Base-by-base conservation (phyloP, 2,888 invertebrate species). In the Stenurella melanura region DNA sequence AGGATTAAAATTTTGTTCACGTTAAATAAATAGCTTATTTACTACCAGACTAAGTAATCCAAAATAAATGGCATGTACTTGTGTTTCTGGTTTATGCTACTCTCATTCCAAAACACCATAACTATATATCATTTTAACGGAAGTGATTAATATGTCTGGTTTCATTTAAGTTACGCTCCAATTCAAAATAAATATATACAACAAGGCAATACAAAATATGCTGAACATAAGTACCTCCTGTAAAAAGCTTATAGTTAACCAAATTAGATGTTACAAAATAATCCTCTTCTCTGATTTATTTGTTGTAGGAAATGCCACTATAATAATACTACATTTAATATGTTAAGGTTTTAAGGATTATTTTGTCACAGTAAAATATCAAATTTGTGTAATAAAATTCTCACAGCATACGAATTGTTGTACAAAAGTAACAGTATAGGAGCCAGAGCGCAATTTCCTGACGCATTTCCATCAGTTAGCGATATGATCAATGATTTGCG, bases 251-350 rank as follows among this genome's bases (percentile, higher is more conserved):
- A 63, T 63, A 72, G 26, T 10, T 26, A 71, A 71, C 12, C 17
- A 42, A 54, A 63, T 72, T 63, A 72, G 61, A n/a, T n/a, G 12
- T 70, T 60, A 58, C 70, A 70, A 38, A 42, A 18, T 70, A 70
- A 70, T 70, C 70, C 38, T 19, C 57, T 15, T 17, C 4, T 7
- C 4, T 58, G 34, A 70, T 60, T 70, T 70, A 61, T 61, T 60
- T 21, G 19, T 67, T 54, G 50, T 50, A n/a, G 50, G 6, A 50
- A 50, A 50, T 50, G n/a, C 50, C n/a, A 50, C 50, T 17, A 50
- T n/a, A 50, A n/a, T 50, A 15, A 50, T 50, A 50, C 6, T 3
- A 4, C n/a, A 34, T 7, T 6, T 34, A 50, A 50, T 17, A n/a
- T 50, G 4, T 50, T 15, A 12, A 50, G n/a, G 50, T 50, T 17